phyloP scores from a whole-genome alignment of 2,113 vertebrate genomes.

The Gorilla gorilla region DNA sequence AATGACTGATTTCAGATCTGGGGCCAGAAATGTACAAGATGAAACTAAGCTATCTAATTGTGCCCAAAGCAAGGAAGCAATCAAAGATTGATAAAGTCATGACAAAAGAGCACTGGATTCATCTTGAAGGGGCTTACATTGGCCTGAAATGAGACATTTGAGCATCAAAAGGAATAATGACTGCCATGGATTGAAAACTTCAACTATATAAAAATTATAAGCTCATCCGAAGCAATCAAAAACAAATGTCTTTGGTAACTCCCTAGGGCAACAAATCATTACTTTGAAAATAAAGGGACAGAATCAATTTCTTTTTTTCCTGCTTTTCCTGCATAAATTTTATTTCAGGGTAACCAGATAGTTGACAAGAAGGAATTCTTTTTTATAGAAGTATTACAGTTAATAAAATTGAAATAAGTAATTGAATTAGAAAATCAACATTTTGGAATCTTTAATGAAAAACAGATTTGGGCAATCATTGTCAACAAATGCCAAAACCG shows the following conservation, averaged over 20 bases:
- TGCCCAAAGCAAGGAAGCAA: not conserved
- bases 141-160: not conserved
- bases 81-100: not conserved
- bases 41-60: not conserved
- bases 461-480: not conserved
- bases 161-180: slow-evolving; percentile 34
- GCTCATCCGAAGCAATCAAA: not conserved
- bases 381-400: not conserved
- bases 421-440: slow-evolving; percentile 27
- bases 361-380: not conserved
- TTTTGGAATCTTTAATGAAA: not conserved
- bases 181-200: not conserved
- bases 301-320: not conserved
- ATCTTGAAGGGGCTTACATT: not conserved
- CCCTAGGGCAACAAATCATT: slow-evolving; percentile 8
- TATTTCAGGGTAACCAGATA: slow-evolving; percentile 1
- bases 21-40: not conserved
- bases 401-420: slow-evolving; percentile 14
- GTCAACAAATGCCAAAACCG: not conserved
- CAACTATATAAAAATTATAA: slow-evolving; percentile 47
- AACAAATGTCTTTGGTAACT: not conserved
- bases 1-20: not conserved
- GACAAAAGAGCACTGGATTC: slow-evolving; percentile 8
- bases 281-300: slow-evolving; percentile 25
- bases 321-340: slow-evolving; percentile 24